Evolutionary conservation across 2,113 vertebrate species (phyloP).

Genomic region (Diphyllodes magnificus): DNA sequence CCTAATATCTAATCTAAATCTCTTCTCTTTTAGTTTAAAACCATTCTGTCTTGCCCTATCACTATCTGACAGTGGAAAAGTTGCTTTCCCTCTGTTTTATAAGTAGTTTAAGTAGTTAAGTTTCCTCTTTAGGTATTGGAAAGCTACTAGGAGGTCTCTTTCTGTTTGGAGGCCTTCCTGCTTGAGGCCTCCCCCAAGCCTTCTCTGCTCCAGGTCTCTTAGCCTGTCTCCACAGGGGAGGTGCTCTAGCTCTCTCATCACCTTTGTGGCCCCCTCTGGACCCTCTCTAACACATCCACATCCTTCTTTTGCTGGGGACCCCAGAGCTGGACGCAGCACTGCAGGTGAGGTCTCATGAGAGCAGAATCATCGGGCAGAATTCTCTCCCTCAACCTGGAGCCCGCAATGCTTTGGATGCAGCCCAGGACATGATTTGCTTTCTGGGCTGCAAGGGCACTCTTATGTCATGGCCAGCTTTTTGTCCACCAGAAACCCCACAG

Average conservation of each 20-base stretch:
- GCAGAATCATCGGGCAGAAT: not conserved
- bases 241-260: not conserved
- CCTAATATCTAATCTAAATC: not conserved
- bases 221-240: not conserved
- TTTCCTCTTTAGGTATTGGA: not conserved
- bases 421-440: not conserved
- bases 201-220: not conserved
- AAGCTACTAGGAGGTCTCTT: not conserved
- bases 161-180: not conserved
- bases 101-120: not conserved
- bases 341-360: not conserved
- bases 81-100: not conserved
- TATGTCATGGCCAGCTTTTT: not conserved
- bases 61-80: not conserved
- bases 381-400: fast-evolving
- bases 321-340: not conserved
- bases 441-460: not conserved
- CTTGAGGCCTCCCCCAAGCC: fast-evolving
- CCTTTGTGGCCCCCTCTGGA: no score
- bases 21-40: not conserved
- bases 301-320: not conserved
- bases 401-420: not conserved
- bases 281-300: not conserved
- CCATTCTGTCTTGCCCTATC: not conserved
- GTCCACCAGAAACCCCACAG: not conserved